These are phyloP conservation scores for Acromyrmex echinatior DNA, from an alignment of 1,140 invertebrate species.

Conservation along the genomic window DNA sequence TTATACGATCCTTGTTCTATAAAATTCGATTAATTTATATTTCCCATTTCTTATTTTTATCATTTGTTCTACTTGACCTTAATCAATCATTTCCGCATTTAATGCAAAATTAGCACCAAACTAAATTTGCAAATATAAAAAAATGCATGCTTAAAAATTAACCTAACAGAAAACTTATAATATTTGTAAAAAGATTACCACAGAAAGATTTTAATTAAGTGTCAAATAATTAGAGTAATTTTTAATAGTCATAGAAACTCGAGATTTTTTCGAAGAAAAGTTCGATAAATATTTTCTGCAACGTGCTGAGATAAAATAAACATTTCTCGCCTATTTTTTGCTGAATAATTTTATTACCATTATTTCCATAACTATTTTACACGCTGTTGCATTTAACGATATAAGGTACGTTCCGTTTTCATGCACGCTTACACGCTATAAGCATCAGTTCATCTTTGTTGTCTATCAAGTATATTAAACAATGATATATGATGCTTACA, in stretches of 20 bases:
- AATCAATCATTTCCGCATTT: constrained; percentile 14
- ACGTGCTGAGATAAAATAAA: background rate
- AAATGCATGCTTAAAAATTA: background rate
- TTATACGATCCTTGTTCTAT: background rate
- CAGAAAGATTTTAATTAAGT: background rate
- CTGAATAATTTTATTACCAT: constrained; percentile 20
- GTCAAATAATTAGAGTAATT: constrained; percentile 6
- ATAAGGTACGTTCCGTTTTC: background rate
- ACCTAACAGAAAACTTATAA: background rate
- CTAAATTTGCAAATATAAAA: background rate
- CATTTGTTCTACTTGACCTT: background rate
- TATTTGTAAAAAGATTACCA: background rate
- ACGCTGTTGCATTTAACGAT: constrained; percentile 31
- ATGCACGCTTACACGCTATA: too few species aligned
- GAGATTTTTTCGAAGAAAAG: background rate
- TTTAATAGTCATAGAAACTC: background rate
- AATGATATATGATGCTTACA: too few species aligned
- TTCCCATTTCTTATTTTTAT: background rate
- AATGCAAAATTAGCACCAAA: background rate
- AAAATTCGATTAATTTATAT: constrained; percentile 16
- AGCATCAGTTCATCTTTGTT: too few species aligned
- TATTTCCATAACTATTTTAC: constrained; percentile 10
- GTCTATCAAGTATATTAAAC: too few species aligned
- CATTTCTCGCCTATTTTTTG: background rate
- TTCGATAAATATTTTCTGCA: background rate